Percentiles rank a stretch among this genome's conserved stretches.
These are phyloP conservation scores for Xiphorhynchus erythropygius DNA, from an alignment of 2,797 vertebrate genomes.

Conservation along the genomic window DNA sequence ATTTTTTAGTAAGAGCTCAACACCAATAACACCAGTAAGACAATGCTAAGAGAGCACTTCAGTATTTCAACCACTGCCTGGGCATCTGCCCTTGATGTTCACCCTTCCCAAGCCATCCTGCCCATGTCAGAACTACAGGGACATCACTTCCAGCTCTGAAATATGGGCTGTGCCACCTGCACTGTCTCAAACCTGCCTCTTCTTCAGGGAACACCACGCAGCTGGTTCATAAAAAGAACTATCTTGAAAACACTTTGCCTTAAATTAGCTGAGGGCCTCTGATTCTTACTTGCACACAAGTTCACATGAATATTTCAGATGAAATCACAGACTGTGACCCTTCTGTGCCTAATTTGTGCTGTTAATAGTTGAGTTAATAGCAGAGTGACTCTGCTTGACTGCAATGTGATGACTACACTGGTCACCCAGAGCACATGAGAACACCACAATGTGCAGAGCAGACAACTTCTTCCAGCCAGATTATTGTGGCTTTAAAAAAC, in stretches of 20 bases:
- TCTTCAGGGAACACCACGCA: not conserved
- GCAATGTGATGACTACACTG: not conserved
- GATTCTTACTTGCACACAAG: not conserved
- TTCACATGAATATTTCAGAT: not conserved
- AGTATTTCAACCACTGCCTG: rapidly evolving
- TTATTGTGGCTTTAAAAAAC: not conserved
- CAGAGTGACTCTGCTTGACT: not conserved
- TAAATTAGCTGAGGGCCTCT: not conserved
- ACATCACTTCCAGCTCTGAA: not conserved
- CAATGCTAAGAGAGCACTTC: not conserved
- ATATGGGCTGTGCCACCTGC: not conserved
- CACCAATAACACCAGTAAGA: rapidly evolving
- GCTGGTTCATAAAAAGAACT: not conserved
- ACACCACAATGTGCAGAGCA: rapidly evolving
- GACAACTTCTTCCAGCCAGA: not conserved
- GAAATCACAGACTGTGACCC: not conserved
- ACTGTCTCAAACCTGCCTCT: not conserved
- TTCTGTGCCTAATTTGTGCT: not conserved
- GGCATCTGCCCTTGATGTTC: not conserved
- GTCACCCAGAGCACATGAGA: rapidly evolving
- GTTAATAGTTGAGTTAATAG: not conserved
- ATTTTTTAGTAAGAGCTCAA: not conserved
- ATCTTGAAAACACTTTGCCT: not conserved
- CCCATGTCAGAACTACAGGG: not conserved
- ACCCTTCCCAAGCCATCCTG: not conserved